A percentile compares a stretch with the other conserved stretches of the same genome.
Evolutionary conservation across 2,797 vertebrate species (phyloP).

Genomic region (Cottoperca gobio): DNA sequence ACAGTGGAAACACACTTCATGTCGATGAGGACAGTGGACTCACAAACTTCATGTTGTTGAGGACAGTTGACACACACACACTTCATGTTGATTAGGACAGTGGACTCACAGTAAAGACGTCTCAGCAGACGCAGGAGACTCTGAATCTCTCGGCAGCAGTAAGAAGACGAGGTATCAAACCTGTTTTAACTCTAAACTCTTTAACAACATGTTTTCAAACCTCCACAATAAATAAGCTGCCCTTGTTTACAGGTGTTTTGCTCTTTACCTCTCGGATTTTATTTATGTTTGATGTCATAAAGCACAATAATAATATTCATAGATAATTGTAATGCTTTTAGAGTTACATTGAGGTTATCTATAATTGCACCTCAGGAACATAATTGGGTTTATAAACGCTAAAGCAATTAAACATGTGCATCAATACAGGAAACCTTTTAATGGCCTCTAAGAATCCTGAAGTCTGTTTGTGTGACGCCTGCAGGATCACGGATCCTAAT

Average conservation of each 20-base stretch:
- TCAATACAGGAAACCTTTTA: constrained; percentile 12
- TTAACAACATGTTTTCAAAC: constrained; percentile 28
- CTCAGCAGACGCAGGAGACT: background rate
- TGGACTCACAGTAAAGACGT: background rate
- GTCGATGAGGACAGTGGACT: too few species aligned
- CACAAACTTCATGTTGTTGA: too few species aligned
- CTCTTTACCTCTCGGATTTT: background rate
- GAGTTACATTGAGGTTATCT: constrained; percentile 27
- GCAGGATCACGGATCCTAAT: too few species aligned
- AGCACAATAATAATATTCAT: constrained; percentile 9
- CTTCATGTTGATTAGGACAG: too few species aligned
- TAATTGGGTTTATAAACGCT: constrained; percentile 47
- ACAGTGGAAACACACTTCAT: too few species aligned
- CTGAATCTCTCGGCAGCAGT: background rate
- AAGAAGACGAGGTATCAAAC: background rate
- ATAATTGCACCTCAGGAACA: constrained; percentile 51
- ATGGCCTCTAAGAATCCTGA: background rate
- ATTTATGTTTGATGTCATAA: constrained; percentile 22
- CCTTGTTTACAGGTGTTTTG: too few species aligned
- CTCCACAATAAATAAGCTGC: too few species aligned
- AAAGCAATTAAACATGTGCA: constrained; percentile 36
- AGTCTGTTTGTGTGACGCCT: too few species aligned
- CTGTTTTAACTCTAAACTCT: constrained; percentile 17
- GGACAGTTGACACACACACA: too few species aligned
- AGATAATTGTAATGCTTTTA: constrained; percentile 2